Evolutionary conservation across 2,797 vertebrate species (phyloP).

Genomic region (Myotis findleyi): DNA sequence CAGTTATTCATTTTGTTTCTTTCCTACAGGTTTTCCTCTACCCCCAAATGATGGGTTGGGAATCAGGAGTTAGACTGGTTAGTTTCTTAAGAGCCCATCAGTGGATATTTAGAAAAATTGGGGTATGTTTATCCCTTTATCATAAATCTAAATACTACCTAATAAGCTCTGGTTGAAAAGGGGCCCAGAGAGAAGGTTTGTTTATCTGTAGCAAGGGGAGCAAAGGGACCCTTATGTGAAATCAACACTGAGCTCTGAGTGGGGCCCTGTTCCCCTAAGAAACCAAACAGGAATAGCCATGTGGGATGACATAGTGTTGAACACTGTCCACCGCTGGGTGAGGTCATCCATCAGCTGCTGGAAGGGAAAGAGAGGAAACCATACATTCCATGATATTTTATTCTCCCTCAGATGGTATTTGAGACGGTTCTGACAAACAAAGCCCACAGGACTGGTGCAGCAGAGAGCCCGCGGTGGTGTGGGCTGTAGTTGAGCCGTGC

Average conservation of each 20-base stretch:
- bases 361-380: neutral
- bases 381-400: no score
- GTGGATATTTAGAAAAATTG: neutral
- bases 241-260: slow-evolving; percentile 26
- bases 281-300: slow-evolving; percentile 43
- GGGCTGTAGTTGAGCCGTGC: rapidly evolving
- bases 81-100: slow-evolving; percentile 14
- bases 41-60: neutral
- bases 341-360: slow-evolving; percentile 22
- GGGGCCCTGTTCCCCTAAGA: neutral
- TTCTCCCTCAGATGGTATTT: neutral
- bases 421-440: slow-evolving; percentile 15
- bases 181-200: neutral
- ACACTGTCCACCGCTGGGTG: neutral
- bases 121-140: slow-evolving; percentile 33
- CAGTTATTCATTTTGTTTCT: slow-evolving; percentile 7
- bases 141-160: slow-evolving; percentile 17
- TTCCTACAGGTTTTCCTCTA: neutral
- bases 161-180: neutral
- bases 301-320: neutral
- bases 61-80: neutral
- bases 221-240: slow-evolving; percentile 2
- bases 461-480: neutral
- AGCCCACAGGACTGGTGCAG: neutral
- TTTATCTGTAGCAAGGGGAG: slow-evolving; percentile 16